A percentile compares a stretch with the other conserved stretches of the same genome.
Conservation (phyloP, 2,888 invertebrate genomes). For the Pherbina coryleti region DNA sequence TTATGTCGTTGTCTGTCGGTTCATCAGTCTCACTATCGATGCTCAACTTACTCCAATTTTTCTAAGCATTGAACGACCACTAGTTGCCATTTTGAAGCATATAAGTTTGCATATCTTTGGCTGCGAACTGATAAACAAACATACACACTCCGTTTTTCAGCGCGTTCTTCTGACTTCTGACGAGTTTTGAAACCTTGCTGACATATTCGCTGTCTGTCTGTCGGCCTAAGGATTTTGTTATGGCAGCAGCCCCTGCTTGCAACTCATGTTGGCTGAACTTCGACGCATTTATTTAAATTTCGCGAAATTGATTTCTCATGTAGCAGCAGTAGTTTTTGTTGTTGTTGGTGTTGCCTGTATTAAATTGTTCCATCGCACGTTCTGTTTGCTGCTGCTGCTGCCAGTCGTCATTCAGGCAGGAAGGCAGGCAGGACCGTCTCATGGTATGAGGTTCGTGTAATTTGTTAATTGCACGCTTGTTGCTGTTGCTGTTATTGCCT, state of each 20-base stretch:
- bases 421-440: neutral
- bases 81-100: neutral
- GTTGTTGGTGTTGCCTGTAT: conserved; percentile 24
- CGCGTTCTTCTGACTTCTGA: neutral
- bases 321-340: conserved; percentile 30
- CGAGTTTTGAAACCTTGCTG: conserved; percentile 23
- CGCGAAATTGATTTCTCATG: conserved; percentile 60
- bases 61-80: conserved; percentile 6
- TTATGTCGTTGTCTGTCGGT: conserved; percentile 16
- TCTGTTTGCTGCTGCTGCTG: conserved; percentile 25
- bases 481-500: conserved; percentile 28
- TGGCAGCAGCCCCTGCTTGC: conserved; percentile 42
- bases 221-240: conserved; percentile 46
- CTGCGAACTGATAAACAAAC: neutral
- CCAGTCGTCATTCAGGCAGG: neutral
- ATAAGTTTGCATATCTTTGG: conserved; percentile 24
- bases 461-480: conserved; percentile 45
- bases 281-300: conserved; percentile 36
- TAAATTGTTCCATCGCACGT: neutral
- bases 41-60: conserved; percentile 14
- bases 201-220: neutral
- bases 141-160: neutral
- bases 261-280: conserved; percentile 27
- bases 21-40: conserved; percentile 13
- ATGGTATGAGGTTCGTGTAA: conserved; percentile 37